Base-by-base conservation (phyloP, 2,888 invertebrate species). In the Lasioglossum calceatum region DNA sequence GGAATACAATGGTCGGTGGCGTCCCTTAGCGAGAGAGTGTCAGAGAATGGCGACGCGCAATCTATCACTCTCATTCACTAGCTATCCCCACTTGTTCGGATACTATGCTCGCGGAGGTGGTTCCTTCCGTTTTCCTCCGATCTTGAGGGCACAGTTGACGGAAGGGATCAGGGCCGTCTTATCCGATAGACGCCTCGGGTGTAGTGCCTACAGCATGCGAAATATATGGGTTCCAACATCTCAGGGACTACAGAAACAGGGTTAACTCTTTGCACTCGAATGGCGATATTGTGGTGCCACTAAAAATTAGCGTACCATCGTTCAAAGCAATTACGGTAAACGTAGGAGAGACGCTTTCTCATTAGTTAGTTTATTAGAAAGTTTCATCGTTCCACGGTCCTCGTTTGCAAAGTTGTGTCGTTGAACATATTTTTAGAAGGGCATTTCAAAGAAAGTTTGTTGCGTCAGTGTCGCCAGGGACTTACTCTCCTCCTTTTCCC, bases 41-140 rank as follows among this genome's bases (percentile, higher is more conserved):
- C 92, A 90, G 90, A 86, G 89, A 83, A 87, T 87, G 85, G 85
- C 84, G 81, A 82, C 86, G 87, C 77, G 92, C 87, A 91, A 93
- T 93, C 91, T 92, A 92, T 93, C 93, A 92, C 89, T 90, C 90
- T 88, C 92, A 84, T 92, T 91, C 90, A 87, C 81, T 71, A 72
- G 70, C 85, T 78, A 75, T 80, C 87, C 81, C 74, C 70, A n/a
- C 84, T 74, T 42, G 39, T 61, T 5, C 32, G 27, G 10, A 27
- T 44, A 64, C n/a, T 12, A 39, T 72, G 74, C 79, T 71, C 80
- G 36, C 73, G 64, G 75, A 64, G 71, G 39, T 58, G 77, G 36
- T 36, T 64, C 61, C 61, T 73, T 81, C 82, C 75, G 77, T 79
- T 79, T 79, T 54, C 54, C 72, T 71, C 54, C 73, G 79, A 81